phyloP scores from a whole-genome alignment of 1,140 invertebrate genomes.

The Drosophila varians region DNA sequence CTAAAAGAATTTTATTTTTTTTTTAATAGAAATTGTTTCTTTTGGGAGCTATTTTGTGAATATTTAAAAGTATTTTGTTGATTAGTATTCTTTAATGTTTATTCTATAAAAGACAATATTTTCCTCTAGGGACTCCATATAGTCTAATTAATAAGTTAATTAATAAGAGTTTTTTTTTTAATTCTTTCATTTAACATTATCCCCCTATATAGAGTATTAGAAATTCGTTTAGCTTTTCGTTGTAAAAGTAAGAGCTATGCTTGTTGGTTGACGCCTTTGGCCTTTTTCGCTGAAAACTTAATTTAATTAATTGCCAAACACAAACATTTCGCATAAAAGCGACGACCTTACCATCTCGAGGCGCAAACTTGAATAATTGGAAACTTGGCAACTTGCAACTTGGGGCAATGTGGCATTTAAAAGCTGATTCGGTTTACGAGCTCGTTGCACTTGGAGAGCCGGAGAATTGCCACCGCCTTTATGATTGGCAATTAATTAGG shows the following conservation, averaged over 20 bases:
- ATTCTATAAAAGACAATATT: too few species aligned
- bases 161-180: too few species aligned
- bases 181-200: neutral
- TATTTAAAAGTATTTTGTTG: too few species aligned
- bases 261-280: conserved; percentile 75
- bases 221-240: neutral
- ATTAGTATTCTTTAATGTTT: too few species aligned
- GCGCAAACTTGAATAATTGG: conserved; percentile 80
- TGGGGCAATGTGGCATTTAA: conserved; percentile 52
- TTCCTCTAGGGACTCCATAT: too few species aligned
- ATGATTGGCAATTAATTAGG: conserved; percentile 81
- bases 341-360: conserved; percentile 52
- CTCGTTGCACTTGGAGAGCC: conserved; percentile 42
- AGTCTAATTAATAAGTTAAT: too few species aligned
- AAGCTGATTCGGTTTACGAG: conserved; percentile 74
- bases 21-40: too few species aligned
- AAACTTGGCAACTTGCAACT: conserved; percentile 30
- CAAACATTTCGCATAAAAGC: conserved; percentile 51
- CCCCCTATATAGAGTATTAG: conserved; percentile 15
- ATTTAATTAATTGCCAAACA: conserved; percentile 81
- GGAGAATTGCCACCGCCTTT: conserved; percentile 50
- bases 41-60: too few species aligned
- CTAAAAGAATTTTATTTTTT: too few species aligned
- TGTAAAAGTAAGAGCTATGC: neutral
- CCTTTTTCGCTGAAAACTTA: conserved; percentile 79